These are phyloP conservation scores for Ophonus ardosiacus DNA, from an alignment of 2,888 invertebrate species.

Conservation along the genomic window DNA sequence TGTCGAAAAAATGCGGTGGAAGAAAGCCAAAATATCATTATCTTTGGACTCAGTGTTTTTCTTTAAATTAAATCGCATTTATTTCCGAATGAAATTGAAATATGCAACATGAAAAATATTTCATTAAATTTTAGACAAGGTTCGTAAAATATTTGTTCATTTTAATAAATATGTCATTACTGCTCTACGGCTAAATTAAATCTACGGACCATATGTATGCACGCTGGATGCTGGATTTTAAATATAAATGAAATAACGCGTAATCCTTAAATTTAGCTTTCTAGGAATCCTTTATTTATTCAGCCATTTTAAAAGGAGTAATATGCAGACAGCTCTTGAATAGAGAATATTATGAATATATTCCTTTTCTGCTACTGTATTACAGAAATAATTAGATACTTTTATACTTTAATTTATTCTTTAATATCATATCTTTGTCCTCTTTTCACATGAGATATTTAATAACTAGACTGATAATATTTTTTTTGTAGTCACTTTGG, in stretches of 20 bases:
- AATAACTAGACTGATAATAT: too few species aligned
- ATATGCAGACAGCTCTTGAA: not conserved
- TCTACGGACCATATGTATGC: conserved; percentile 29
- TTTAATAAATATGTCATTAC: conserved; percentile 41
- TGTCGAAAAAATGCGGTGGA: conserved; percentile 32
- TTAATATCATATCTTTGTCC: not conserved
- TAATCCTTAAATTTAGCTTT: conserved; percentile 21
- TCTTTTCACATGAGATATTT: not conserved
- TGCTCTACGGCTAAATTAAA: conserved; percentile 13
- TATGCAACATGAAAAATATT: conserved; percentile 33
- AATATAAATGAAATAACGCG: conserved; percentile 17
- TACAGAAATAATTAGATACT: not conserved
- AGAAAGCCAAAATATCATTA: conserved; percentile 30
- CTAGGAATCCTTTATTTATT: conserved; percentile 12
- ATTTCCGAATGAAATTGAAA: conserved; percentile 24
- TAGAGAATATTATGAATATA: not conserved
- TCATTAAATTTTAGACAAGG: conserved; percentile 41
- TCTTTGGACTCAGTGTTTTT: conserved; percentile 28
- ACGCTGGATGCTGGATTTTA: conserved; percentile 34
- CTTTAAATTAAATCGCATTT: conserved; percentile 35
- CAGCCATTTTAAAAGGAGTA: conserved; percentile 4
- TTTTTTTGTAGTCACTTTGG: too few species aligned
- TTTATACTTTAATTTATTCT: not conserved
- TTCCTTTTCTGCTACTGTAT: not conserved
- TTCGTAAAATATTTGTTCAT: conserved; percentile 35